Conservation (phyloP, 2,888 invertebrate genomes). For the Coelinius sp. region DNA sequence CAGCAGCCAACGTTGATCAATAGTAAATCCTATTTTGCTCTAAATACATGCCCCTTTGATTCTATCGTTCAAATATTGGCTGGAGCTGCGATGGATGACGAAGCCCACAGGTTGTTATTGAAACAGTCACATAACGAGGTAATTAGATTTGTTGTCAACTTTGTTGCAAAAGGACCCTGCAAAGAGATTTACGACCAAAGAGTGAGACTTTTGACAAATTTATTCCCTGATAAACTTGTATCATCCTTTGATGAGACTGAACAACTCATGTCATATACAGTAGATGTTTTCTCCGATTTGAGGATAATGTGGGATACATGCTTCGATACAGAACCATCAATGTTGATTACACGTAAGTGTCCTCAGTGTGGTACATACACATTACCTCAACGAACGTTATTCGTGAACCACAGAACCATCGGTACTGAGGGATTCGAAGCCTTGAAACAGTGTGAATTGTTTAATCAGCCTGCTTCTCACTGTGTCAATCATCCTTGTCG, state of each 20-base stretch:
- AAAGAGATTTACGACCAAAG: constrained; percentile 28
- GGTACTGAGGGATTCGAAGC: constrained; percentile 11
- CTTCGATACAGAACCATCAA: not conserved
- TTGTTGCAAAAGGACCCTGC: constrained; percentile 18
- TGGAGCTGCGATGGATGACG: constrained; percentile 29
- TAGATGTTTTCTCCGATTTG: constrained; percentile 7
- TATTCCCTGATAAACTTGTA: constrained; percentile 7
- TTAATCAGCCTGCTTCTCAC: not conserved
- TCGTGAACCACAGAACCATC: constrained; percentile 28
- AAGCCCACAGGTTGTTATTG: constrained; percentile 12
- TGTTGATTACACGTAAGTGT: not conserved
- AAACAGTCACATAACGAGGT: constrained; percentile 24
- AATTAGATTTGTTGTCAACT: constrained; percentile 23
- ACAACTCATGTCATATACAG: constrained; percentile 19
- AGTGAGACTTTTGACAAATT: constrained; percentile 21
- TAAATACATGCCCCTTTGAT: constrained; percentile 34
- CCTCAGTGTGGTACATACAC: constrained; percentile 2
- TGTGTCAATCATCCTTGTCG: not conserved
- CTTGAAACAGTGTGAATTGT: not conserved
- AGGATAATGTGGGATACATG: constrained; percentile 6
- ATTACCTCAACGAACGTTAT: constrained; percentile 1
- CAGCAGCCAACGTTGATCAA: constrained; percentile 19
- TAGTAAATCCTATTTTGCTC: constrained; percentile 25
- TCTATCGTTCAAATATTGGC: constrained; percentile 28
- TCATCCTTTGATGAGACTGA: not conserved